phyloP scores from a whole-genome alignment of 2,113 vertebrate species.

The Stictonetta naevosa region DNA sequence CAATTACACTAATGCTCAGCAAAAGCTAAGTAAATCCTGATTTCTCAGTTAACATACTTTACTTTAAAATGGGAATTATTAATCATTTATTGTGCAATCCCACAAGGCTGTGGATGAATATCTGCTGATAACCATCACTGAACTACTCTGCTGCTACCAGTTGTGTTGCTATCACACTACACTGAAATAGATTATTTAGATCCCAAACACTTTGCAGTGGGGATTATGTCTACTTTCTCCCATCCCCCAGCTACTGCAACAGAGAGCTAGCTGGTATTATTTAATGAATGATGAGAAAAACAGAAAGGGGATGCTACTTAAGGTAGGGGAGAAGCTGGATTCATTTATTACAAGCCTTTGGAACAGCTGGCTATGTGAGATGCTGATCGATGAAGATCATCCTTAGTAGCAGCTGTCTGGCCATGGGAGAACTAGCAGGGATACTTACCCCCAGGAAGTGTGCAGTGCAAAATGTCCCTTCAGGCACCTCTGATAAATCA shows the following conservation, averaged over 20 bases:
- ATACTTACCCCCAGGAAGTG: not conserved
- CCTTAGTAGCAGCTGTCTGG: not conserved
- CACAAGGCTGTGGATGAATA: slow-evolving; percentile 22
- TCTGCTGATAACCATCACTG: slow-evolving; percentile 38
- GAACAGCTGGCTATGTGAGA: not conserved
- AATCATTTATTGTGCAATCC: slow-evolving; percentile 26
- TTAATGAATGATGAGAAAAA: not conserved
- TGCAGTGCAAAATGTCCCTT: not conserved
- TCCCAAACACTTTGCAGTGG: not conserved
- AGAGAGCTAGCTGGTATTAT: not conserved
- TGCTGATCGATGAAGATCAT: not conserved
- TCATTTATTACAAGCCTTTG: not conserved
- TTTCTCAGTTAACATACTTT: slow-evolving; percentile 36
- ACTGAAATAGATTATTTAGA: slow-evolving; percentile 47
- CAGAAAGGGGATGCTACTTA: not conserved
- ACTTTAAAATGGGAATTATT: slow-evolving; percentile 44
- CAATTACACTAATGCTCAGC: not conserved
- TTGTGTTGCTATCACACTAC: slow-evolving; percentile 27
- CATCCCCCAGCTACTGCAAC: not conserved
- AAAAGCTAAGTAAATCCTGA: slow-evolving; percentile 26
- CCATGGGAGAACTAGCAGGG: not conserved
- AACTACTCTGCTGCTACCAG: slow-evolving; percentile 38
- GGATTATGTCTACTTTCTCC: slow-evolving; percentile 34
- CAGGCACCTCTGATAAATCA: not conserved
- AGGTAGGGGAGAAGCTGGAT: not conserved